Conservation (phyloP, 23 tunicate species). For the Corella eumyota region DNA sequence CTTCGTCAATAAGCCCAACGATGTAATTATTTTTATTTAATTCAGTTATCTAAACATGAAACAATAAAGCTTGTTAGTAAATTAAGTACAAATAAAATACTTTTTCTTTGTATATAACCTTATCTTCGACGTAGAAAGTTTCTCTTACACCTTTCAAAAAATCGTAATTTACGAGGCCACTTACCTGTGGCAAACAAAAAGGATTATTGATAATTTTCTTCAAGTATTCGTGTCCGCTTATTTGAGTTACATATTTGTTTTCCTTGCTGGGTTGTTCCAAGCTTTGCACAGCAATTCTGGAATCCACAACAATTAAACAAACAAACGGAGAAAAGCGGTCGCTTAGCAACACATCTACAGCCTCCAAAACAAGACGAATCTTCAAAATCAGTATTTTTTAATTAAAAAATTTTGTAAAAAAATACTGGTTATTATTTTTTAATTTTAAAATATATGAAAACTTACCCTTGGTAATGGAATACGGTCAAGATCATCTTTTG, state of each 20-base stretch:
- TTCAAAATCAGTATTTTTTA: not conserved
- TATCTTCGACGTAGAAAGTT: too few species aligned
- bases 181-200: slow-evolving; percentile 30
- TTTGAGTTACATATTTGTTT: slow-evolving; percentile 1
- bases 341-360: slow-evolving; percentile 26
- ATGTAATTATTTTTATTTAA: too few species aligned
- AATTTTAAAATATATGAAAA: too few species aligned
- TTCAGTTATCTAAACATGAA: too few species aligned
- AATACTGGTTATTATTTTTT: too few species aligned
- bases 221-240: slow-evolving; percentile 31
- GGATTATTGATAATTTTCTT: too few species aligned
- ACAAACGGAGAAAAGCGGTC: slow-evolving; percentile 23
- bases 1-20: too few species aligned
- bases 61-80: too few species aligned
- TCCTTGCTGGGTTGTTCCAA: slow-evolving; percentile 22
- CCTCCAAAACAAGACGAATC: slow-evolving; percentile 26
- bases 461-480: too few species aligned
- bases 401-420: not conserved
- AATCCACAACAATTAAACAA: slow-evolving; percentile 31
- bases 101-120: too few species aligned
- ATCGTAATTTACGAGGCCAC: not conserved
- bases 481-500: too few species aligned
- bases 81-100: too few species aligned
- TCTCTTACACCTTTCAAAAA: not conserved
- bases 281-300: slow-evolving; percentile 24